phyloP scores from a whole-genome alignment of 2,888 invertebrate species.

The Orthonevra nobilis region DNA sequence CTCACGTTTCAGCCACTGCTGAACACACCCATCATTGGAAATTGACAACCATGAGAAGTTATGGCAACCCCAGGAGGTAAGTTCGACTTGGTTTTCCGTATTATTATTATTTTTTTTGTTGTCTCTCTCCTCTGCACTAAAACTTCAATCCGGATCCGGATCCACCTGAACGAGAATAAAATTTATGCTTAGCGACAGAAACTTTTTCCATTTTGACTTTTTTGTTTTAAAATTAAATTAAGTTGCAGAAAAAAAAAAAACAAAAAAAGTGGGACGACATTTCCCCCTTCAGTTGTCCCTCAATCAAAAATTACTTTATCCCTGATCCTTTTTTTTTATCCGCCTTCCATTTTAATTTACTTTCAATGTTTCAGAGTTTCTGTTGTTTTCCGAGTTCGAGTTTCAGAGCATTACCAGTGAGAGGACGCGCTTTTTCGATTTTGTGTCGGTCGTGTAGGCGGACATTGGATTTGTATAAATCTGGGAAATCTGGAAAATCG shows the following conservation, averaged over 20 bases:
- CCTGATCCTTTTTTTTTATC: constrained; percentile 26
- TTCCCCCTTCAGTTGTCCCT: constrained; percentile 29
- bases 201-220: constrained; percentile 47
- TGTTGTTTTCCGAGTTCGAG: too few species aligned
- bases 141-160: constrained; percentile 35
- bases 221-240: constrained; percentile 25
- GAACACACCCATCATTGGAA: constrained; percentile 54
- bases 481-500: constrained; percentile 5
- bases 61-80: constrained; percentile 40
- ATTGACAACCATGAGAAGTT: constrained; percentile 61
- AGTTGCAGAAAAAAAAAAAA: constrained; percentile 6
- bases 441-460: background rate
- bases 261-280: background rate
- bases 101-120: constrained; percentile 2
- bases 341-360: constrained; percentile 28
- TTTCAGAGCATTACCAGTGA: too few species aligned
- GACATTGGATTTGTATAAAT: constrained; percentile 28
- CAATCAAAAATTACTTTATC: constrained; percentile 58
- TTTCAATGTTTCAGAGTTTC: background rate
- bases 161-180: constrained; percentile 17
- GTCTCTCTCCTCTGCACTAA: background rate
- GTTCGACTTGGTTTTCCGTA: too few species aligned
- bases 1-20: constrained; percentile 21
- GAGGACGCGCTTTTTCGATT: too few species aligned
- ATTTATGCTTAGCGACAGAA: constrained; percentile 54